Percentiles rank a stretch among this genome's conserved stretches.
Evolutionary conservation across 2,797 vertebrate genomes (phyloP).

Genomic region (Iguana delicatissima): DNA sequence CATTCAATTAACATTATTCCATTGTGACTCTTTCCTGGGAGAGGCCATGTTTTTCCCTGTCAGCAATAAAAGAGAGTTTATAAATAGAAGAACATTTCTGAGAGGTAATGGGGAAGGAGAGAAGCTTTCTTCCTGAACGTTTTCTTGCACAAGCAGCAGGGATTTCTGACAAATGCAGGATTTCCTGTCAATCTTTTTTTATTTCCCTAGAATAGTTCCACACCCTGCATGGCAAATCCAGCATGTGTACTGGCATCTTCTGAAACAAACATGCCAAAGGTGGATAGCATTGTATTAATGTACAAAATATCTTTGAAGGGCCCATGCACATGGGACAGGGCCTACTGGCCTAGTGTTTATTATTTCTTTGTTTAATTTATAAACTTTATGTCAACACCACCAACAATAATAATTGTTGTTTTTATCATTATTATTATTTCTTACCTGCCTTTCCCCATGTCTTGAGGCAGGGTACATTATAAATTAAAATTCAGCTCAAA

Average conservation of each 20-base stretch:
- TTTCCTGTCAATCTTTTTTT: slow-evolving; percentile 12
- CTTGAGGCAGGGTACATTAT: too few species aligned
- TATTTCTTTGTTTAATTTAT: too few species aligned
- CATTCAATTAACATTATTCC: slow-evolving; percentile 20
- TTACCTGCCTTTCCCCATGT: too few species aligned
- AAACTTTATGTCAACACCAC: too few species aligned
- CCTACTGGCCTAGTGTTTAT: neutral
- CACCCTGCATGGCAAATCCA: neutral
- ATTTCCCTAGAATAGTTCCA: neutral
- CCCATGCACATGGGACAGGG: neutral
- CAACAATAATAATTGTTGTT: too few species aligned
- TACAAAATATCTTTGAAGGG: neutral
- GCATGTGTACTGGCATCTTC: neutral
- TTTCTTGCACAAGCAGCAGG: slow-evolving; percentile 31
- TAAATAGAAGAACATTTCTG: slow-evolving; percentile 41
- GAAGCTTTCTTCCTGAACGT: slow-evolving; percentile 50
- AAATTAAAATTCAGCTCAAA: too few species aligned
- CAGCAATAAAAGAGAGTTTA: slow-evolving; percentile 53
- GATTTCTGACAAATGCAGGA: slow-evolving; percentile 35
- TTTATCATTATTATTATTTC: too few species aligned
- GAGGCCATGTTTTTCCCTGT: neutral
- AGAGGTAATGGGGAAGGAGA: slow-evolving; percentile 42
- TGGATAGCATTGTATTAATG: neutral
- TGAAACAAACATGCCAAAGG: neutral
- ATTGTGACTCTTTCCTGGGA: slow-evolving; percentile 13